Evolutionary conservation across 1,140 invertebrate genomes (phyloP), one percentile per base, ranked within the genome.

Genomic region (Trachymyrmex cornetzi): DNA sequence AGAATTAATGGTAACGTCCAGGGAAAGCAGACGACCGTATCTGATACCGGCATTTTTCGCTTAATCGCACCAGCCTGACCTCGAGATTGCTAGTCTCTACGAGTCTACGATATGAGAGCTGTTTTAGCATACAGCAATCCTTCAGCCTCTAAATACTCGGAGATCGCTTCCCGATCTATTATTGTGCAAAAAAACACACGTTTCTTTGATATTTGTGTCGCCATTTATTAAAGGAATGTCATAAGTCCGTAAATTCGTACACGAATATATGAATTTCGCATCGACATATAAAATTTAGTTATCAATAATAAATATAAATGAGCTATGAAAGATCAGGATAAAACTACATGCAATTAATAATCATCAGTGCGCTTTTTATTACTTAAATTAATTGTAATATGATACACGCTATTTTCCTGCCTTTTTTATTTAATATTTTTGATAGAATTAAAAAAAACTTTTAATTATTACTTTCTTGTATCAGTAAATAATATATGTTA

Each of bases 11-110:
- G 22, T 74, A 84, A 74, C 48, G 69, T 61, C 38, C 38, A 38
- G 44, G 55, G 27, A 84, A 84, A 84, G 69, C 38, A 30, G 57
- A 14, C 80, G 69, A 84, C 27, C 69, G 55, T 84, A 84, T 48
- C 80, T 74, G 69, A 38, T 82, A 74, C 53, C 22, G 38, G 38
- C 24, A 75, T 84, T 84, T 84, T 84, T 84, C 55, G 80, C n/a
- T 84, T 84, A 84, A 84, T 84, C 80, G 80, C 38, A 5, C 79
- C 79, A 34, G 22, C 19, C 55, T 44, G 55, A 74, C 55, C 38
- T 48, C 14, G 27, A 84, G 80, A 84, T 84, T 84, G 69, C 80
- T 61, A 24, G 69, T 74, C 44, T 74, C 19, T 38, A n/a, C 27
- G 55, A 84, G 61, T 74, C 19, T 38, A n/a, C 24, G 55, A 84